Percentiles rank a stretch among this genome's conserved stretches.
Evolutionary conservation across 2,797 vertebrate species (phyloP).

Genomic region (Scomberomorus guttatus): DNA sequence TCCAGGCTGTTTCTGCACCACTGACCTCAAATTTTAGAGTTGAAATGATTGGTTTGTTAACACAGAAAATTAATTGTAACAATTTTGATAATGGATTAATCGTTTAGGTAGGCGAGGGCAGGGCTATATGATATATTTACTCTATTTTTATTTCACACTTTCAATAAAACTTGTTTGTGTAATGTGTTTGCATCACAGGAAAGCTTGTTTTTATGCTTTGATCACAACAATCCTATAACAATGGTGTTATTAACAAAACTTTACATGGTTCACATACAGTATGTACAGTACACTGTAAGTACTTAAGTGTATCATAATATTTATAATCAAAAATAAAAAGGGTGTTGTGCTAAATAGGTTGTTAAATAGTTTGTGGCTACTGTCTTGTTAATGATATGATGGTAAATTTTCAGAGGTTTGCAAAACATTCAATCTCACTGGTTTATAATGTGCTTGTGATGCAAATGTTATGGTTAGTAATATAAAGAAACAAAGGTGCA

Average conservation of each 20-base stretch:
- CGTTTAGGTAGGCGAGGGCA: too few species aligned
- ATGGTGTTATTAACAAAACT: not conserved
- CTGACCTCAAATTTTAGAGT: slow-evolving; percentile 16
- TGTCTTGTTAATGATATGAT: not conserved
- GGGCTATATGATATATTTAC: not conserved
- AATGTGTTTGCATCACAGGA: not conserved
- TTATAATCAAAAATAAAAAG: not conserved
- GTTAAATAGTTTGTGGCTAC: not conserved
- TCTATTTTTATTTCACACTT: not conserved
- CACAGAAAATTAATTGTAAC: not conserved
- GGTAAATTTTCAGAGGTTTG: not conserved
- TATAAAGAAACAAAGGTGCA: not conserved
- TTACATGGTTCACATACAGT: too few species aligned
- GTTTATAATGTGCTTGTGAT: not conserved
- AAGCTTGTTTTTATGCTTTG: not conserved
- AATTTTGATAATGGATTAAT: not conserved
- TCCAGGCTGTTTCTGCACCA: slow-evolving; percentile 23
- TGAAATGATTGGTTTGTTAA: not conserved
- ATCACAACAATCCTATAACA: not conserved
- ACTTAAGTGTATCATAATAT: not conserved
- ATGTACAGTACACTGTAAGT: too few species aligned
- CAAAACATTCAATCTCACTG: not conserved
- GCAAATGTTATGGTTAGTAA: not conserved
- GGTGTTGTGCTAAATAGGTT: too few species aligned
- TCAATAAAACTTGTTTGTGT: not conserved